A percentile compares a stretch with the other conserved stretches of the same genome.
These are phyloP conservation scores for Enteromius viviparus DNA, from an alignment of 2,797 vertebrate genomes.

Conservation along the genomic window DNA sequence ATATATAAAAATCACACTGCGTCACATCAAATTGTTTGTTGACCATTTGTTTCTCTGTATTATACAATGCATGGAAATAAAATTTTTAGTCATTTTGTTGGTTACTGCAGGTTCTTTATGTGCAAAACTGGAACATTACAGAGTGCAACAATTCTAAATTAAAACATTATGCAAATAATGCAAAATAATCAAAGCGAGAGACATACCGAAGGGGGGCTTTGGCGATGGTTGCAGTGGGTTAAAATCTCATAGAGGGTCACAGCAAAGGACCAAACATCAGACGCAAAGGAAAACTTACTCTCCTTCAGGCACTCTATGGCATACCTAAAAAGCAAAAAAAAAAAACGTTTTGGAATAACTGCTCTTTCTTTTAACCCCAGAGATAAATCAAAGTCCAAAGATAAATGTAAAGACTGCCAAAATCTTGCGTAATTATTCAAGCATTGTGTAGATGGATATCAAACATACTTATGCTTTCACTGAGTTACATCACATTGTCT, in stretches of 20 bases:
- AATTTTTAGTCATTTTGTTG: neutral
- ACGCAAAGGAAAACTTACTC: conserved; percentile 89
- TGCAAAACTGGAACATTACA: neutral
- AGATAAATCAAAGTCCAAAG: neutral
- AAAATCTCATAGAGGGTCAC: conserved; percentile 93
- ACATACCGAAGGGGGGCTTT: conserved; percentile 85
- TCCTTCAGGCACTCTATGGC: conserved; percentile 92
- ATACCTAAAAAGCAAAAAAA: conserved; percentile 77
- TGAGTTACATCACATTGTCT: neutral
- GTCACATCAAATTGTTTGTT: neutral
- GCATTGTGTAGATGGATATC: neutral
- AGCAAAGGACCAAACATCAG: conserved; percentile 94
- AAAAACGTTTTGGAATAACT: neutral
- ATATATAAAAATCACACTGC: neutral
- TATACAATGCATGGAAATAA: neutral
- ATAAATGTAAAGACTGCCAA: neutral
- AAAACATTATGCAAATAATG: neutral
- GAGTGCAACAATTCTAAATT: no score
- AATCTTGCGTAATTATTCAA: neutral
- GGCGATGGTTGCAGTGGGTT: conserved; percentile 81
- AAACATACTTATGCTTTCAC: conserved; percentile 20
- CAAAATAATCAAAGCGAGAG: neutral
- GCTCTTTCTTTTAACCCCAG: neutral
- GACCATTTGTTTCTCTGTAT: neutral
- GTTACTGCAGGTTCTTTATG: neutral